Base-by-base conservation (phyloP, 2,113 vertebrate genomes). In the Chitala chitala region DNA sequence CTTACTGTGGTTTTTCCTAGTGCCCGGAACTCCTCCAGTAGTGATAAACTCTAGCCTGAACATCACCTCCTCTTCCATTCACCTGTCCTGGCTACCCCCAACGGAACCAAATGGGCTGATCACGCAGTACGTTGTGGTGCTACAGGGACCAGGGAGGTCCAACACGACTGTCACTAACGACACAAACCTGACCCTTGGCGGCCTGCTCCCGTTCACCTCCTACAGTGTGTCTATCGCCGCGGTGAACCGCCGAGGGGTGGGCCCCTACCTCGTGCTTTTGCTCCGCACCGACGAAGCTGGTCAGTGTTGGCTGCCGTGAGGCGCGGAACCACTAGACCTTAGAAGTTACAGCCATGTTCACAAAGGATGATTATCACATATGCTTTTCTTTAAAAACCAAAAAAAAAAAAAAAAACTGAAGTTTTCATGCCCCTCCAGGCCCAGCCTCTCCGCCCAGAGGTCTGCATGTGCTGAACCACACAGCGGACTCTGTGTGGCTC, bases 241-340 rank as follows among this genome's bases (percentile, higher is more conserved):
- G 36, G 88, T 90, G 74, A 98, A 93, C 2, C 75, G 89, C 56
- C 94, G 91, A 89, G 96, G 96, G 73, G 80, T 77, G 0, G 94
- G 95, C 46, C 94, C 95, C 1, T 68, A 80, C 40, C 82, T 91
- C 20, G 0, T 83, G 20, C 85, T 97, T 85, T 87, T 89, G 53
- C 92, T 99, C 80, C 94, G 93, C 83, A 96, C 95, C 24, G 94
- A 98, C 81, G 96, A 98, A 82, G 92, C 94, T 85, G 95, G 96
- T 99, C 48, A 91, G 92, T 48, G 26, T 1, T n/a, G 38, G 7
- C 10, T 5, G 3, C 4, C 40, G 26, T 66, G 2, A 10, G n/a
- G n/a, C n/a, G n/a, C n/a, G n/a, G n/a, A n/a, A n/a, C n/a, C n/a
- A n/a, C n/a, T n/a, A n/a, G n/a, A n/a, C n/a, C n/a, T n/a, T n/a